Evolutionary conservation across 1,140 invertebrate genomes (phyloP), one percentile per base, ranked within the genome.

Genomic region (Bombyx mandarina): DNA sequence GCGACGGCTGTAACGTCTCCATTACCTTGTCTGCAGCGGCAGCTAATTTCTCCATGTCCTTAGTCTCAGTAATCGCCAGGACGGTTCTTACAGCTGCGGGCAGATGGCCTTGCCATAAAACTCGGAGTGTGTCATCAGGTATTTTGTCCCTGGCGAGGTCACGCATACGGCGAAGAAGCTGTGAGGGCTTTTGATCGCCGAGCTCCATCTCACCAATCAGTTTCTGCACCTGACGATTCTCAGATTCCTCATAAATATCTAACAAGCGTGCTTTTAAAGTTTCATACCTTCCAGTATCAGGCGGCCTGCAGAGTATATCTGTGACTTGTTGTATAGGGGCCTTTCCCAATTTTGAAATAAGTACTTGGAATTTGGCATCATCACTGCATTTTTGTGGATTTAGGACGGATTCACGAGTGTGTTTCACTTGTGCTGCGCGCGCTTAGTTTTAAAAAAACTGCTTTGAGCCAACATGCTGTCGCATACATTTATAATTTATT

Each of bases 111-210:
- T n/a, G 7, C 57, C 57, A 58, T 26, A 58, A 6, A 5, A 58
- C 26, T 8, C 9, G 6, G 2, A 58, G 10, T 12, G 56, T 58
- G 7, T 52, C 56, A 10, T 58, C 45, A 1, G 43, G 2, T 10
- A 58, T n/a, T 35, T 56, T 60, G 2, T 52, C 44, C 8, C 48
- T 26, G 10, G 53, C 58, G 3, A 60, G 45, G 2, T 60, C 54
- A 7, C 42, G 42, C 54, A 61, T 61, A 44, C 51, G 5, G 7
- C 60, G 50, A 1, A 58, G 43, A 1, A 65, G 59, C 12, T 61
- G 65, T 1, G 52, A 61, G 6, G 52, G 52, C 43, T 63, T 65
- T 50, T 65, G 63, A 18, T 55, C 56, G 5, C 63, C 56, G 3
- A 65, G 10, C 43, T 61, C 51, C 50, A 61, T 56, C 35, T 58